Base-by-base conservation (phyloP, 2,888 invertebrate genomes). In the Tetropium fuscum region DNA sequence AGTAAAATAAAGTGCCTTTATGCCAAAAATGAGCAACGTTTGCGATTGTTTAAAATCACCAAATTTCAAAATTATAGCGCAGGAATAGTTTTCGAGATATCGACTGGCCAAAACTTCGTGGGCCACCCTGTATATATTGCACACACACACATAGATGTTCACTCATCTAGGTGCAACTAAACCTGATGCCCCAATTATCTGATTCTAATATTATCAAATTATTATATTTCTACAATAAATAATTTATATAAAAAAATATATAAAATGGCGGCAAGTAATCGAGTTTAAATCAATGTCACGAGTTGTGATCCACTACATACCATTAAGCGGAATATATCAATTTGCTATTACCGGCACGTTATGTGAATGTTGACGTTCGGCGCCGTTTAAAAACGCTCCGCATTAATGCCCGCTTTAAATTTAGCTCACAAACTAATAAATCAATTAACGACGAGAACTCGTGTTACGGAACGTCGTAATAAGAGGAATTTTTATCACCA, bases 331-430 rank as follows among this genome's bases (percentile, higher is more conserved):
- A 43, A 44, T 16, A 10, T 25, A 44, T 20, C 44, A 27, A 25
- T 44, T 44, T 44, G 15, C 27, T 44, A 44, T 44, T 44, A 27
- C 15, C 44, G 6, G 44, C 44, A 44, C 44, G 44, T 44, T 27
- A 44, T 16, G 44, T 27, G 16, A n/a, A 27, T 44, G 25, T 34
- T 34, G 34, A 44, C 25, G 27, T 36, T 36, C 15, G 27, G n/a
- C 44, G 8, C 16, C 13, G n/a, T 27, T 27, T 13, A 43, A 16
- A 44, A 44, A 16, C 15, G 18, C 16, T 16, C 3, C 25, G 27
- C 11, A 34, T 34, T 34, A 34, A 34, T 34, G 34, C 3, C 13
- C 6, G 13, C 6, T 34, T 34, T 34, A 34, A 34, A 34, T 34
- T 34, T 34, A 34, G 34, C 34, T 34, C 34, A 6, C 2, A 34